Conservation (phyloP, 2,888 invertebrate genomes). For the Philereme vetulata region DNA sequence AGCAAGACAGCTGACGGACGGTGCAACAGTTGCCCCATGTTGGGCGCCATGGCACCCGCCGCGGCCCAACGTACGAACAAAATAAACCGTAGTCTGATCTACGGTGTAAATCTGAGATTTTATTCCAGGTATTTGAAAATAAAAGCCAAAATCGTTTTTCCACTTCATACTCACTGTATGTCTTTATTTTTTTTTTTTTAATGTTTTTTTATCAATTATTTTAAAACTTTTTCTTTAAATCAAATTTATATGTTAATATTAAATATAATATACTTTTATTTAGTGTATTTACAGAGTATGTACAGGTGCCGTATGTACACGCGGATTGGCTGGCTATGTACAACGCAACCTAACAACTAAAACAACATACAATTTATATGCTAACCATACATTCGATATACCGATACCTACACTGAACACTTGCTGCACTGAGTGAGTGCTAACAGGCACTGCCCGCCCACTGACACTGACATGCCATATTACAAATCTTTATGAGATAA, state of each 20-base stretch:
- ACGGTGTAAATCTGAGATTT: too few species aligned
- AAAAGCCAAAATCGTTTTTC: conserved; percentile 72
- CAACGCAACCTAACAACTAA: conserved; percentile 37
- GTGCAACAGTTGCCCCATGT: not conserved
- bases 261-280: conserved; percentile 72
- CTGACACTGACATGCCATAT: conserved; percentile 28
- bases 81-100: too few species aligned
- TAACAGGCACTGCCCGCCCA: too few species aligned
- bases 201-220: conserved; percentile 69
- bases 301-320: conserved; percentile 73
- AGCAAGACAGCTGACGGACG: too few species aligned
- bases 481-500: conserved; percentile 36
- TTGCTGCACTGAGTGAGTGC: conserved; percentile 34
- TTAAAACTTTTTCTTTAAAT: conserved; percentile 79
- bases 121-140: conserved; percentile 44
- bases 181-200: conserved; percentile 75
- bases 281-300: conserved; percentile 77
- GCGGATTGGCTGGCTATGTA: conserved; percentile 43
- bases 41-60: conserved; percentile 2
- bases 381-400: conserved; percentile 48
- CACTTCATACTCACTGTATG: conserved; percentile 81
- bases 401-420: conserved; percentile 50
- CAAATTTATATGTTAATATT: conserved; percentile 76
- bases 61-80: not conserved
- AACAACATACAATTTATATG: conserved; percentile 38